phyloP scores from a whole-genome alignment of 2,888 invertebrate species.

The Nowickia ferox region DNA sequence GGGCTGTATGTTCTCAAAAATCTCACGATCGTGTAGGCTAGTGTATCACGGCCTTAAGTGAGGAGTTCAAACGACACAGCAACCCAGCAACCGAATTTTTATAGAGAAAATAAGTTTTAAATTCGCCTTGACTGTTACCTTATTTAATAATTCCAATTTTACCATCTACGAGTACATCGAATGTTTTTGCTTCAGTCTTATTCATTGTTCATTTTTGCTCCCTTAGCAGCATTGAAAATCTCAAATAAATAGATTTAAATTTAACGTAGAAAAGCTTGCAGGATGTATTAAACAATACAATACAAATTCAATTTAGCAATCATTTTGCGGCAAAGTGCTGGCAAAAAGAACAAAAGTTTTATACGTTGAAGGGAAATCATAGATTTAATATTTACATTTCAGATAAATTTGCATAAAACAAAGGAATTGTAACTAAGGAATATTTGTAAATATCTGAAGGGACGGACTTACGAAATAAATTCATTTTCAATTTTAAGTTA shows the following conservation, averaged over 20 bases:
- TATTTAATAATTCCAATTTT: background rate
- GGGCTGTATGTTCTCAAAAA: too few species aligned
- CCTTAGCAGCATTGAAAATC: constrained; percentile 47
- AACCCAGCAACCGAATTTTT: too few species aligned
- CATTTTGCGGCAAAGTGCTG: constrained; percentile 31
- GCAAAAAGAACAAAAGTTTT: constrained; percentile 21
- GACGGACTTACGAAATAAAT: background rate
- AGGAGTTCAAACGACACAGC: too few species aligned
- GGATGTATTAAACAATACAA: constrained; percentile 21
- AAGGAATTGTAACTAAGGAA: background rate
- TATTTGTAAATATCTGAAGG: constrained; percentile 10
- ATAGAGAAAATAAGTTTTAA: background rate
- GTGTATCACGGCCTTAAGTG: too few species aligned
- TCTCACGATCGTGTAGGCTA: too few species aligned
- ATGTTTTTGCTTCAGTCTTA: background rate
- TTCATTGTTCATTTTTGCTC: background rate
- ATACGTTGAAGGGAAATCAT: background rate
- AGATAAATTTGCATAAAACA: constrained; percentile 37
- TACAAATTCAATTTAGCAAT: constrained; percentile 62
- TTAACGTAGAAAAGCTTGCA: constrained; percentile 12
- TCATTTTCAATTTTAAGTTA: background rate
- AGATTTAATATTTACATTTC: background rate
- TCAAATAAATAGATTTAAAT: constrained; percentile 55
- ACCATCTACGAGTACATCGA: background rate
- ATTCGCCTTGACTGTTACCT: background rate